Evolutionary conservation across 2,797 vertebrate species (phyloP), one percentile per base, ranked within the genome.

Genomic region (Sarcoramphus papa): DNA sequence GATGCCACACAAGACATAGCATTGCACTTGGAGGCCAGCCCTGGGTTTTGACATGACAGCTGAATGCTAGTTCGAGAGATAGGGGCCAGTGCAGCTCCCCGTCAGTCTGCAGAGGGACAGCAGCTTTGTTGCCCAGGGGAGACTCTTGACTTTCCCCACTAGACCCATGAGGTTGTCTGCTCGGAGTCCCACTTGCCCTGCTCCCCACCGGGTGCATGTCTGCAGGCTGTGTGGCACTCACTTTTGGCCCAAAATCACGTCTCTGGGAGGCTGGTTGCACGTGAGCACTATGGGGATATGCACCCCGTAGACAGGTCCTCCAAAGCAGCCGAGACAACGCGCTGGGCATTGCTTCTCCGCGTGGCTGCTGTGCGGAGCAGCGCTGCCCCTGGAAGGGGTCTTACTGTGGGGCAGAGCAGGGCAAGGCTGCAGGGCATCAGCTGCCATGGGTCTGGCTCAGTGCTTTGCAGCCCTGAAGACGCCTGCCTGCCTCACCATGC

Each of bases 311-410:
- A 28, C 12, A 69, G 25, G 31, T 67, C 41, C 35, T 59, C 31
- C 2, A 7, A 51, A 53, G 45, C n/a, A 65, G 31, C 31, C 1
- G 8, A 53, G 63, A 48, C 25, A 60, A 50, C 0, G 1, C 0
- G 0, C 48, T 40, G 48, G 35, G 22, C 22, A 7, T 18, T 60
- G 22, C 31, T 68, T 37, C 33, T 82, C 28, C 2, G 0, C 0
- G 0, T 18, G n/a, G n/a, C 40, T 65, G 51, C 43, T 6, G 3
- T 6, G n/a, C 5, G 2, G 47, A 57, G 56, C 62, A 37, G 7
- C 1, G 3, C 56, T 74, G 41, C 16, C 13, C 43, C 16, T 74
- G 35, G 33, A 48, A 65, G 20, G 8, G 19, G 5, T 31, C 30
- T 57, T 9, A 25, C 20, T 2, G 0, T 35, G 31, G 78, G 53